A percentile compares a stretch with the other conserved stretches of the same genome.
phyloP scores from a whole-genome alignment of 2,797 vertebrate genomes.

The Emydoidea blandingii region DNA sequence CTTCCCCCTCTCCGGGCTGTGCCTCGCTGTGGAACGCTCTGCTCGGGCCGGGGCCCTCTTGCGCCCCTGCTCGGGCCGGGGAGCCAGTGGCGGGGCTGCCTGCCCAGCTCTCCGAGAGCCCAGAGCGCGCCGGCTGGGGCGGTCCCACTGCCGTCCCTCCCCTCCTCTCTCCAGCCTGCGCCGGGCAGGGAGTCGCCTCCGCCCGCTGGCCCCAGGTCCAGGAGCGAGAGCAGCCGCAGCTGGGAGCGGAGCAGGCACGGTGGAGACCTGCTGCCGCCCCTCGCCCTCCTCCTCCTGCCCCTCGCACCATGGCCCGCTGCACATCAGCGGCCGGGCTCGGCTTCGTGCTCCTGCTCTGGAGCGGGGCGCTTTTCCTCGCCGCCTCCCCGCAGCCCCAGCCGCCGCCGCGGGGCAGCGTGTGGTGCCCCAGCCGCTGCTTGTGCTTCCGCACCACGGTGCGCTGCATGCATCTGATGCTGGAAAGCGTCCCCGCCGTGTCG shows the following conservation, averaged over 20 bases:
- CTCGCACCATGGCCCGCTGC: not conserved
- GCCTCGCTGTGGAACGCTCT: not conserved
- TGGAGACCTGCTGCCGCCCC: not conserved
- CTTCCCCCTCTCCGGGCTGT: not conserved
- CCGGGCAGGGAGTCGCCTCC: conserved; percentile 7
- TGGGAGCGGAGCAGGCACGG: conserved; percentile 17
- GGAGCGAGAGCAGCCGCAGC: conserved; percentile 28
- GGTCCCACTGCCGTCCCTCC: conserved; percentile 41
- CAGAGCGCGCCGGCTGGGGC: conserved; percentile 27
- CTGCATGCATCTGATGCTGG: conserved; percentile 97
- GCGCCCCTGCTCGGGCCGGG: not conserved
- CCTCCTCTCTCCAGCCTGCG: conserved; percentile 37
- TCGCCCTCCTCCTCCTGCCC: not conserved
- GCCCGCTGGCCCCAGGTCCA: not conserved
- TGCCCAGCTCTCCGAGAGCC: not conserved
- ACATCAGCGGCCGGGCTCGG: conserved; percentile 70
- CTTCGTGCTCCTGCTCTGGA: conserved; percentile 67
- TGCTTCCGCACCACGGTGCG: conserved; percentile 97
- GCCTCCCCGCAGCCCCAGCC: conserved; percentile 73
- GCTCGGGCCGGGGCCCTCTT: not conserved
- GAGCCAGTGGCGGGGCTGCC: not conserved
- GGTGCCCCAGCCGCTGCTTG: conserved; percentile 94
- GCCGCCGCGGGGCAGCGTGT: conserved; percentile 68
- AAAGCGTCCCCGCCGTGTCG: conserved; percentile 89
- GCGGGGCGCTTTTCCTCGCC: conserved; percentile 68